Conservation (phyloP, 1,140 invertebrate genomes). For the Bombus huntii region DNA sequence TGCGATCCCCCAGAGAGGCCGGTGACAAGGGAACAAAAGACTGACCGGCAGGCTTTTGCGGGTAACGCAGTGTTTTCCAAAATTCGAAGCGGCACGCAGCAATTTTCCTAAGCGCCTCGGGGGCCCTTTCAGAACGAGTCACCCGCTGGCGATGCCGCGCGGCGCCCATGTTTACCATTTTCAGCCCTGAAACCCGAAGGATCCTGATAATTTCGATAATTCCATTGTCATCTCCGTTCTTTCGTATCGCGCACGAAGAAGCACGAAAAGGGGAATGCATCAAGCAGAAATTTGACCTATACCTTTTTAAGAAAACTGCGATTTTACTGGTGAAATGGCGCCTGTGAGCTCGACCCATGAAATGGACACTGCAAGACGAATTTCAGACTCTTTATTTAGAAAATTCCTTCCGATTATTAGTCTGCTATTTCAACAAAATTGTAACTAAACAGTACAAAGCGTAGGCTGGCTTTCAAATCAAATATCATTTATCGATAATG, state of each 20-base stretch:
- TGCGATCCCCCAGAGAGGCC: constrained; percentile 47
- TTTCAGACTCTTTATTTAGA: neutral
- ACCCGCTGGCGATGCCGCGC: constrained; percentile 38
- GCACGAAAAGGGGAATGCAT: constrained; percentile 32
- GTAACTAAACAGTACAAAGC: no score
- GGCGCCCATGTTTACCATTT: constrained; percentile 37
- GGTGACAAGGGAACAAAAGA: constrained; percentile 75
- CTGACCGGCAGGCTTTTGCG: constrained; percentile 53
- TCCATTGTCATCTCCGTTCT: constrained; percentile 60
- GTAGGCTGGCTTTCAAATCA: no score
- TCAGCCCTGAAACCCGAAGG: constrained; percentile 22
- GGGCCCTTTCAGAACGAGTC: constrained; percentile 48
- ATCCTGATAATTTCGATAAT: constrained; percentile 64
- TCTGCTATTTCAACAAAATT: no score
- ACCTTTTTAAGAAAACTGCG: constrained; percentile 21
- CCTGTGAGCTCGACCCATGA: neutral
- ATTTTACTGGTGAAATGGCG: neutral
- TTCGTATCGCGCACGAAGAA: constrained; percentile 58
- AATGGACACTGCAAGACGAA: neutral
- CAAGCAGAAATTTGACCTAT: constrained; percentile 38
- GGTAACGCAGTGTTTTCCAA: constrained; percentile 70
- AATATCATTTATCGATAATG: no score
- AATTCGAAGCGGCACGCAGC: constrained; percentile 67
- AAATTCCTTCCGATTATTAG: neutral
- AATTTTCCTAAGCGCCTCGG: constrained; percentile 63